These are phyloP conservation scores for Coreius guichenoti DNA, from an alignment of 2,797 vertebrate genomes.

Conservation along the genomic window DNA sequence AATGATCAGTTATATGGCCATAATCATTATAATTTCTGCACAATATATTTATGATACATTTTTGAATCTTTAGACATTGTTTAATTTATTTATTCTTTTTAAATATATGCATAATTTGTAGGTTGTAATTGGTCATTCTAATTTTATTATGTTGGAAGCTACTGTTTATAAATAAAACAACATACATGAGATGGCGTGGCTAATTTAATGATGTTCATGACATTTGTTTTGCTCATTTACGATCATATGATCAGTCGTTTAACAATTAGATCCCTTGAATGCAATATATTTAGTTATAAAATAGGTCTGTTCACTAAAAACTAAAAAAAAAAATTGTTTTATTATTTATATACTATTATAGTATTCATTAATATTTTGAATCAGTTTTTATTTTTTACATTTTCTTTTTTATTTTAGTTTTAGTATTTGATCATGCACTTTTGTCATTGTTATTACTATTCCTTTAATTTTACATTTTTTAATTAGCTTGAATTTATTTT, in stretches of 20 bases:
- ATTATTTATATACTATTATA: not conserved
- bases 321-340: not conserved
- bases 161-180: conserved; percentile 44
- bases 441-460: not conserved
- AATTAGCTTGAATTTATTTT: not conserved
- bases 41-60: conserved; percentile 4
- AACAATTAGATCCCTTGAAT: not conserved
- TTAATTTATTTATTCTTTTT: conserved; percentile 21
- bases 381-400: not conserved
- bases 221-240: not conserved
- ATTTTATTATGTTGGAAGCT: conserved; percentile 30
- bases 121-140: not conserved
- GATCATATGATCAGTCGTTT: not conserved
- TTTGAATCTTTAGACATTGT: conserved; percentile 7
- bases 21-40: conserved; percentile 7
- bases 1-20: conserved; percentile 2
- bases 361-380: not conserved
- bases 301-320: not conserved
- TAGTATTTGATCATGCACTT: not conserved
- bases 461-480: rapidly evolving
- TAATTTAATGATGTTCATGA: not conserved
- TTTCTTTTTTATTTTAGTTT: not conserved
- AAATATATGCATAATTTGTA: not conserved
- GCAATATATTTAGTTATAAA: not conserved
- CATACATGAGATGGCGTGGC: not conserved